phyloP scores from a whole-genome alignment of 1,140 invertebrate genomes.

The Anthonomus grandis region DNA sequence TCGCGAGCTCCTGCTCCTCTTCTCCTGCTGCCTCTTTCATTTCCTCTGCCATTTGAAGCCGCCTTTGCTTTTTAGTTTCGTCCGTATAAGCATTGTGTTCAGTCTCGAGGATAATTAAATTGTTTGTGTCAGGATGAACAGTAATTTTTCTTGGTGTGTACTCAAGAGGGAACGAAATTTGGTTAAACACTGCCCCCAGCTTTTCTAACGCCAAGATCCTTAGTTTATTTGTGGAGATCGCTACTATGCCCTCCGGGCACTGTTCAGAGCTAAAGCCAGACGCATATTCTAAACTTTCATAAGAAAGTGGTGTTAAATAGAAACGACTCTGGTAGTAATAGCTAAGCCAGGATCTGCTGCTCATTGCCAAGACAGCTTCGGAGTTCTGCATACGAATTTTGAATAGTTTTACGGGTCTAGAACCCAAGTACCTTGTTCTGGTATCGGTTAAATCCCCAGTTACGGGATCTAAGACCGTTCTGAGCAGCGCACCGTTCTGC shows the following conservation, averaged over 20 bases:
- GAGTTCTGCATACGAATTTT: constrained; percentile 91
- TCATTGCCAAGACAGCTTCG: constrained; percentile 96
- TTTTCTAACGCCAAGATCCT: constrained; percentile 98
- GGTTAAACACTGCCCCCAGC: constrained; percentile 97
- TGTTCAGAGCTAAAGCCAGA: constrained; percentile 98
- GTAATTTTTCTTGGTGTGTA: constrained; percentile 96
- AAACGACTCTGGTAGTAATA: constrained; percentile 98
- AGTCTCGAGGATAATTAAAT: constrained; percentile 91
- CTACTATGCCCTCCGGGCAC: constrained; percentile 97
- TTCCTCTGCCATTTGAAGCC: constrained; percentile 84
- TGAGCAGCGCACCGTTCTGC: constrained; percentile 92
- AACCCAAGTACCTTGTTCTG: constrained; percentile 72
- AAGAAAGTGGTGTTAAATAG: constrained; percentile 93
- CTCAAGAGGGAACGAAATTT: constrained; percentile 80
- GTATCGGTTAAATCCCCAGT: constrained; percentile 97
- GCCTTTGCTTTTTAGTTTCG: constrained; percentile 89
- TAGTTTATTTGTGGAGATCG: constrained; percentile 96
- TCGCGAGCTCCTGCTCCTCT: constrained; percentile 91
- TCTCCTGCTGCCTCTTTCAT: constrained; percentile 95
- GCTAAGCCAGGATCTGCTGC: constrained; percentile 95
- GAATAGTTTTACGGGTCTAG: constrained; percentile 23
- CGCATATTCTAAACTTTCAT: constrained; percentile 96
- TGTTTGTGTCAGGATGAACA: constrained; percentile 90
- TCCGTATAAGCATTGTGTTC: constrained; percentile 99
- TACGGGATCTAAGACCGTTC: constrained; percentile 94